Conservation (phyloP, 2,113 vertebrate species). For the Erythrocercus mccallii region DNA sequence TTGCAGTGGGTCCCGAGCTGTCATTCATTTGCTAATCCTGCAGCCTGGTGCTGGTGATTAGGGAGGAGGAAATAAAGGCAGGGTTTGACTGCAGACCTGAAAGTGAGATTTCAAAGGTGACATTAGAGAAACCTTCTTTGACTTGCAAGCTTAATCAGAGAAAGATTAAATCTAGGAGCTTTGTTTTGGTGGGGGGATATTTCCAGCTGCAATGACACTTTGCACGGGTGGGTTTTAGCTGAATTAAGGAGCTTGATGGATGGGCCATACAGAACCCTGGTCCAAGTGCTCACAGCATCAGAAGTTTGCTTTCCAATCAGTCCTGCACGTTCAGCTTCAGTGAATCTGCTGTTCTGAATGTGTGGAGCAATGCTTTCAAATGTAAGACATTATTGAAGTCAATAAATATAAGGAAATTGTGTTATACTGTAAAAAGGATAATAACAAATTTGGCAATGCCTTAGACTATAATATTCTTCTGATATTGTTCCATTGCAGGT, state of each 20-base stretch:
- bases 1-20: not conserved
- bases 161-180: constrained; percentile 3
- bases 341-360: not conserved
- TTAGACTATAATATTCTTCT: not conserved
- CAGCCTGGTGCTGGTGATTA: constrained; percentile 11
- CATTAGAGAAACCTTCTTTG: not conserved
- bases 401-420: not conserved
- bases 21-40: constrained; percentile 23
- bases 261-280: not conserved
- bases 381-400: not conserved
- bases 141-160: not conserved
- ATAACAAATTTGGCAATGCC: not conserved
- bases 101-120: constrained; percentile 20
- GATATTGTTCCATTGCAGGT: not conserved
- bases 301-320: not conserved
- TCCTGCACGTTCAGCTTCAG: not conserved
- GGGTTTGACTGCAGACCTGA: not conserved
- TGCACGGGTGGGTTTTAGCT: not conserved
- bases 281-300: not conserved
- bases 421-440: not conserved
- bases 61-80: constrained; percentile 29
- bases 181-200: not conserved
- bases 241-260: not conserved
- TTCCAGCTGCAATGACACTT: not conserved
- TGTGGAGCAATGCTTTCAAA: not conserved